Base-by-base conservation (phyloP, 1,140 invertebrate species). In the Zelostemma sp. region DNA sequence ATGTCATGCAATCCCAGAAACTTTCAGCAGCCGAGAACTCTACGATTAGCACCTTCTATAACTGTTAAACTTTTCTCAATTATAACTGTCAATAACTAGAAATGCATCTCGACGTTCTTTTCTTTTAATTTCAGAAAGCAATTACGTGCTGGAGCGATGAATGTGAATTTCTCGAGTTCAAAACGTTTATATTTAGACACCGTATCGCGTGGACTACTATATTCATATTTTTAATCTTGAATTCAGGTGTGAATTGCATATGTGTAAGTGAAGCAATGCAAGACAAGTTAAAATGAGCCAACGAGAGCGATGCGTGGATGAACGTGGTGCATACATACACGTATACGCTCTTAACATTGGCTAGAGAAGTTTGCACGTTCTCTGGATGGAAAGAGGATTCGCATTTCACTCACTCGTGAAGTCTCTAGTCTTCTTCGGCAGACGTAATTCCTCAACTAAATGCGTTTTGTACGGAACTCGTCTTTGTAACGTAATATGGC, bases 401-500 rank as follows among this genome's bases (percentile, higher is more conserved):
- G 48, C 66, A 67, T 73, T 73, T 73, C 66, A 69, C 70, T 68
- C 53, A 19, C 40, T 38, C 16, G n/a, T 41, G 14, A n/a, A 41
- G 40, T 41, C 50, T 5, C 43, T 15, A 43, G 25, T 33, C 40
- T 63, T 55, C 53, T 63, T 61, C 43, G 43, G 18, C 25, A 14
- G 28, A 28, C 50, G 31, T 51, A 54, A 62, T 62, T 50, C 43
- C 31, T 48, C 45, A n/a, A 15, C 58, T 41, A 41, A 41, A 41
- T 41, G 11, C 40, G 14, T 41, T 14, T 41, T 41, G 14, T 15
- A 1, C n/a, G 1, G 40, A 12, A 15, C 14, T 15, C 40, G 40
- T 41, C 14, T 41, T 1, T 15, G 14, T 12, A 14, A 41, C 40
- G 8, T 41, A 41, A 41, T 41, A 41, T 41, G 14, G n/a, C 40